Percentiles rank a stretch among this genome's conserved stretches.
Conservation (phyloP, 2,888 invertebrate genomes). For the Drosophila greeni region DNA sequence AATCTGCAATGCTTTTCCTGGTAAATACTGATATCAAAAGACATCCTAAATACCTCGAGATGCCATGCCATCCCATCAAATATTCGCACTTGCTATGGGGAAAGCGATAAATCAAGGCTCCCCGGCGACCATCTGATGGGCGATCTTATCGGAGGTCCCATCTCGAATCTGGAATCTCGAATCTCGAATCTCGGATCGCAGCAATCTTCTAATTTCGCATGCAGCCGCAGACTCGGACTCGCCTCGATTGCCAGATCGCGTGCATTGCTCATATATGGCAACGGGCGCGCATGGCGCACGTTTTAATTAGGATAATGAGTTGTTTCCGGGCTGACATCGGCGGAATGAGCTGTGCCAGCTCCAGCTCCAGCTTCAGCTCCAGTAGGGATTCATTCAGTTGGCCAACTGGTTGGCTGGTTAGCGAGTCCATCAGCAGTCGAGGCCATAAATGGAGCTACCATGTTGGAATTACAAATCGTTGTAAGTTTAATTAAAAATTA, state of each 20-base stretch:
- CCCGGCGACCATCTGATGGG: slow-evolving; percentile 23
- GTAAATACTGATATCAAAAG: too few species aligned
- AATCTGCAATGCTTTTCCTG: too few species aligned
- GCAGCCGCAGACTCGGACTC: slow-evolving; percentile 47
- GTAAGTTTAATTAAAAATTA: slow-evolving; percentile 73
- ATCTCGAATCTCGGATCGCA: slow-evolving; percentile 15
- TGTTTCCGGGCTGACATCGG: slow-evolving; percentile 72
- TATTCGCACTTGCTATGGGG: slow-evolving; percentile 8
- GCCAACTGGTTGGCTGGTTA: slow-evolving; percentile 23
- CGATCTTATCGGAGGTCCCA: slow-evolving; percentile 28
- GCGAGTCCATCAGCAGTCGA: slow-evolving; percentile 41
- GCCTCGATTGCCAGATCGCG: slow-evolving; percentile 76
- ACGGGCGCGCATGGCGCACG: slow-evolving; percentile 74
- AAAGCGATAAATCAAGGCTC: slow-evolving; percentile 29
- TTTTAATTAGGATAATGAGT: slow-evolving; percentile 79
- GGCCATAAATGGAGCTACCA: slow-evolving; percentile 57
- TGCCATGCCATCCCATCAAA: slow-evolving; percentile 1
- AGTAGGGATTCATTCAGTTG: slow-evolving; percentile 41
- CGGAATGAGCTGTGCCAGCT: slow-evolving; percentile 20
- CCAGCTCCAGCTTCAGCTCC: slow-evolving; percentile 28
- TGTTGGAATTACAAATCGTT: slow-evolving; percentile 70
- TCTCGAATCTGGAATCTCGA: slow-evolving; percentile 32
- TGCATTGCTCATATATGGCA: slow-evolving; percentile 75
- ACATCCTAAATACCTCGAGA: neutral
- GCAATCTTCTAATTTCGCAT: slow-evolving; percentile 48